These are phyloP conservation scores for Bombus superbus DNA, from an alignment of 1,140 invertebrate genomes.

Conservation along the genomic window DNA sequence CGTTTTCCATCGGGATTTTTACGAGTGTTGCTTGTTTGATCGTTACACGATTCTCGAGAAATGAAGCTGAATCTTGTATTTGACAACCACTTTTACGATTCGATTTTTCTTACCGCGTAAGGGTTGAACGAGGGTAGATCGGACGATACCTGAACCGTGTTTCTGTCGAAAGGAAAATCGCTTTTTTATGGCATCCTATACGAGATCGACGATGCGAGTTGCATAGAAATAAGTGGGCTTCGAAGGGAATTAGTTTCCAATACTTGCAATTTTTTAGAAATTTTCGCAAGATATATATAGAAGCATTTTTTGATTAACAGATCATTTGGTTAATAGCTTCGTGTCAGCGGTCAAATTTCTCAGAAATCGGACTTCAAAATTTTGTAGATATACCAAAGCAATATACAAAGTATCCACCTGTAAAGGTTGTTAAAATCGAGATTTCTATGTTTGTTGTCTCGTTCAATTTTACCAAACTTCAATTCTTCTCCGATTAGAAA, in stretches of 20 bases:
- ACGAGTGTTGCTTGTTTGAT: not conserved
- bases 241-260: not conserved
- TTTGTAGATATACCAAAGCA: no score
- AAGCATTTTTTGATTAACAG: not conserved
- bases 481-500: no score
- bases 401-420: no score
- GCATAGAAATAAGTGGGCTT: not conserved
- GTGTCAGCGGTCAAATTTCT: no score
- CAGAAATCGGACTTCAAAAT: no score
- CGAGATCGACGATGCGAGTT: not conserved
- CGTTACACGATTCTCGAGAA: constrained; percentile 1
- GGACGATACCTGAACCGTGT: not conserved
- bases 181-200: not conserved
- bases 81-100: constrained; percentile 19
- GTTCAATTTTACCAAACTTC: no score
- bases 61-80: constrained; percentile 8
- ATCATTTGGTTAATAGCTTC: no score
- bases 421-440: no score
- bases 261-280: no score
- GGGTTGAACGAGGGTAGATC: not conserved
- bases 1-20: not conserved
- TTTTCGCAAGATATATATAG: no score
- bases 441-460: no score
- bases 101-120: constrained; percentile 9
- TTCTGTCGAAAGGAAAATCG: no score